Conservation (phyloP, 2,888 invertebrate genomes). For the Drosophila paracracens region DNA sequence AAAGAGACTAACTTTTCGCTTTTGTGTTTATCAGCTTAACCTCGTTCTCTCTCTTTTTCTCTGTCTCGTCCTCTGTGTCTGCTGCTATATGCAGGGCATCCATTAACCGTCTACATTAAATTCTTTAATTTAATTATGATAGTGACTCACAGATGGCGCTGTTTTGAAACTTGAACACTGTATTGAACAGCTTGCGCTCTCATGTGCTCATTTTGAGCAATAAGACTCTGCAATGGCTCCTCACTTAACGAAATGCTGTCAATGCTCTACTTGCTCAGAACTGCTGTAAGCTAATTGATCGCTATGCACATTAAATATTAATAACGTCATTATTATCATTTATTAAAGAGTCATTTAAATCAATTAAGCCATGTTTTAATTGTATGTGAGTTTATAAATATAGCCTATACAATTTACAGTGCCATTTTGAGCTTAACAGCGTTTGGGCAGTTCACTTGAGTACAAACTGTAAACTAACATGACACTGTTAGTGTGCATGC, state of each 20-base stretch:
- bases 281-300: neutral
- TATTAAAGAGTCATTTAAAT: neutral
- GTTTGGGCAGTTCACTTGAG: constrained; percentile 7
- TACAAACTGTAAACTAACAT: constrained; percentile 27
- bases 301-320: neutral
- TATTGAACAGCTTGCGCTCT: neutral
- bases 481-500: constrained; percentile 5
- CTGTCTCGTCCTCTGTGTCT: neutral
- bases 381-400: neutral
- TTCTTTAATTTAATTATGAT: accelerated
- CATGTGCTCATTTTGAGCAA: neutral
- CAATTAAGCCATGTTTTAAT: neutral
- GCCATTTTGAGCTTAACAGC: constrained; percentile 31
- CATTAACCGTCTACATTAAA: no score
- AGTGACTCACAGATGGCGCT: constrained; percentile 7
- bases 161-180: neutral
- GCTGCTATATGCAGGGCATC: constrained; percentile 4
- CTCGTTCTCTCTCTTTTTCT: neutral
- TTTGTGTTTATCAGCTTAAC: neutral
- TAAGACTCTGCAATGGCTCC: neutral
- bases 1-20: neutral
- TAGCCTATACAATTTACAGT: neutral
- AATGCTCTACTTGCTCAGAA: neutral
- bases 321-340: no score
- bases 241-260: constrained; percentile 1